These are phyloP conservation scores for Agriotes lineatus DNA, from an alignment of 2,888 invertebrate species.

Conservation along the genomic window DNA sequence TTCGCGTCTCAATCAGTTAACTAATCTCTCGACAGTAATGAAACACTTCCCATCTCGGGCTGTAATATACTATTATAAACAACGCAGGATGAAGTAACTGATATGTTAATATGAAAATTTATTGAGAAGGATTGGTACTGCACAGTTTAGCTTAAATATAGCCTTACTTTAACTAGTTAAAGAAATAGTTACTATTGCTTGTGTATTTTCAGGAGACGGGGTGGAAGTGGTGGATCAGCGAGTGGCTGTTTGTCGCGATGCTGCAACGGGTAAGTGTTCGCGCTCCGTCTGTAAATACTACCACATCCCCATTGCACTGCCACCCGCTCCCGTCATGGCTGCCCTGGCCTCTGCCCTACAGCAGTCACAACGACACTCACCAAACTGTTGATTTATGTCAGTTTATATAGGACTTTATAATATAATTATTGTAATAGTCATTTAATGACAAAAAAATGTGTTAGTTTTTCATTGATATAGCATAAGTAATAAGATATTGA, in stretches of 20 bases:
- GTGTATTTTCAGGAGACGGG: slow-evolving; percentile 89
- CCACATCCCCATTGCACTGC: slow-evolving; percentile 93
- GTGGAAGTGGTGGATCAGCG: slow-evolving; percentile 96
- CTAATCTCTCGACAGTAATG: too few relatives aligned
- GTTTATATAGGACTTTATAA: slow-evolving; percentile 65
- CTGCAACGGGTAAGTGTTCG: slow-evolving; percentile 92
- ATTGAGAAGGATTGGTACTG: too few relatives aligned
- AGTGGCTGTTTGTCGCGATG: slow-evolving; percentile 96
- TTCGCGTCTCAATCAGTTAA: too few relatives aligned
- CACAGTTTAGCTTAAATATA: too few relatives aligned
- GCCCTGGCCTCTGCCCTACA: slow-evolving; percentile 69
- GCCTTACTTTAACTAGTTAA: too few relatives aligned
- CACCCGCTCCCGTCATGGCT: slow-evolving; percentile 84
- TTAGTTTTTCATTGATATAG: slow-evolving; percentile 57
- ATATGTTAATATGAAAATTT: too few relatives aligned
- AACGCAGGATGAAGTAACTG: too few relatives aligned
- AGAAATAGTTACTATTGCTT: too few relatives aligned
- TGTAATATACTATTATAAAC: too few relatives aligned
- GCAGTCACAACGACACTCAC: slow-evolving; percentile 64
- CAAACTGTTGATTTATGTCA: slow-evolving; percentile 61
- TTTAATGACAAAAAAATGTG: slow-evolving; percentile 65
- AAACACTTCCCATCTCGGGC: too few relatives aligned
- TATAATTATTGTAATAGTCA: slow-evolving; percentile 63
- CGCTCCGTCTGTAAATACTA: slow-evolving; percentile 97
- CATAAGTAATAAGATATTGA: slow-evolving; percentile 54